Evolutionary conservation across 2,888 invertebrate species (phyloP).

Genomic region (Sabatieria punctata): DNA sequence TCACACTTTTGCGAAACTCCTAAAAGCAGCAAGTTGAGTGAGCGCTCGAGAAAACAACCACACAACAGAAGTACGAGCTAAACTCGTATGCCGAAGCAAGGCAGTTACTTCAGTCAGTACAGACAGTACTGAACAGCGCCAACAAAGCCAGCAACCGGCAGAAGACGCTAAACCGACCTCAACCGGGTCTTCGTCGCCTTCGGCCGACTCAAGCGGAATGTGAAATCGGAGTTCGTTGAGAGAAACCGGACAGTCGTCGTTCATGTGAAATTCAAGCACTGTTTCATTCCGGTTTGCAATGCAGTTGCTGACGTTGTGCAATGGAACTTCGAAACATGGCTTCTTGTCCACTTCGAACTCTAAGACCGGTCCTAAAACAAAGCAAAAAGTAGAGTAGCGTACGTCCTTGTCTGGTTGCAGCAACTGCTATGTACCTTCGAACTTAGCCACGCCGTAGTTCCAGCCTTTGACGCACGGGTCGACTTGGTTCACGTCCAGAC

Average conservation of each 20-base stretch:
- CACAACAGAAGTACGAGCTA: too few relatives aligned
- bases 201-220: constrained; percentile 56
- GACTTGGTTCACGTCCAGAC: constrained; percentile 61
- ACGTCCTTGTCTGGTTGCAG: too few relatives aligned
- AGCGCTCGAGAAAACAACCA: too few relatives aligned
- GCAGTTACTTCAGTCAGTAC: too few relatives aligned
- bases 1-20: constrained; percentile 87
- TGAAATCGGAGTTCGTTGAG: constrained; percentile 94
- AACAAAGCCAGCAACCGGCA: too few relatives aligned
- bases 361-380: constrained; percentile 13
- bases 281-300: constrained; percentile 94
- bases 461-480: constrained; percentile 88
- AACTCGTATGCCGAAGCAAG: too few relatives aligned
- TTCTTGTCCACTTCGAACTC: constrained; percentile 24
- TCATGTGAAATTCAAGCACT: constrained; percentile 67
- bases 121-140: too few relatives aligned
- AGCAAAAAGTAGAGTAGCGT: too few relatives aligned
- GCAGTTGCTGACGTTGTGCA: constrained; percentile 86
- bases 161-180: too few relatives aligned
- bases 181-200: constrained; percentile 56
- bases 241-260: constrained; percentile 92
- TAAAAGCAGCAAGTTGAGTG: too few relatives aligned
- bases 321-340: constrained; percentile 61
- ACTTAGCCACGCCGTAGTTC: constrained; percentile 96
- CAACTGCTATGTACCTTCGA: constrained; percentile 47